A percentile compares a stretch with the other conserved stretches of the same genome.
These are phyloP conservation scores for Leptinotarsa tumamoca DNA, from an alignment of 2,888 invertebrate species.

Conservation along the genomic window DNA sequence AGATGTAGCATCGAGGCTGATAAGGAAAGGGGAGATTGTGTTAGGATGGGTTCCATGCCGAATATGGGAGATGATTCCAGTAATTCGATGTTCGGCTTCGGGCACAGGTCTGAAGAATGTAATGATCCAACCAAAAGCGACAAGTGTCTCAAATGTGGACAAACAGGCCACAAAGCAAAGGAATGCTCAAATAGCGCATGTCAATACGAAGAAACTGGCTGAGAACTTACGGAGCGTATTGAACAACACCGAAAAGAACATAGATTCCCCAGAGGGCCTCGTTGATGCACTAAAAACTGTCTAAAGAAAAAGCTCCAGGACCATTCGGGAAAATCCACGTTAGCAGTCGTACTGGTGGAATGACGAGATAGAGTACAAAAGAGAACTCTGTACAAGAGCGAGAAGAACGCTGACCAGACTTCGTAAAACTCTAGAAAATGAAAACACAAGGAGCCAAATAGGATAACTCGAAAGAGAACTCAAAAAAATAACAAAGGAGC, in stretches of 20 bases:
- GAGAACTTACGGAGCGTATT: background rate
- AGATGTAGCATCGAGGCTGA: background rate
- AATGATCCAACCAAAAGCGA: constrained; percentile 24
- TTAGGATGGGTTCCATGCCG: constrained; percentile 22
- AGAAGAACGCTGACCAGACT: constrained; percentile 2
- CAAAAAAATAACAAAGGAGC: background rate
- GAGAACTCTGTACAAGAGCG: background rate
- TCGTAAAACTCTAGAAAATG: background rate
- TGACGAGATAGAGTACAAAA: background rate
- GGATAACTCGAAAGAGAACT: background rate
- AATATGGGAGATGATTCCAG: constrained; percentile 14
- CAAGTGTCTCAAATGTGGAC: constrained; percentile 26
- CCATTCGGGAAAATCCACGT: background rate
- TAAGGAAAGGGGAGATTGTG: constrained; percentile 9
- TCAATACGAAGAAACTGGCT: background rate
- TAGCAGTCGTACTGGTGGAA: constrained; percentile 14
- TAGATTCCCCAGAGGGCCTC: background rate
- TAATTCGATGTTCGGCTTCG: constrained; percentile 16
- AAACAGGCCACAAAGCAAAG: background rate
- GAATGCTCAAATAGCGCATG: background rate
- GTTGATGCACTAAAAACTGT: background rate
- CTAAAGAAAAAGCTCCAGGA: no score
- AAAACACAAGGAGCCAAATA: background rate
- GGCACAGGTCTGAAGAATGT: constrained; percentile 29
- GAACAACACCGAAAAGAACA: background rate